Evolutionary conservation across 2,113 vertebrate species (phyloP).

Genomic region (Mus spicilegus): DNA sequence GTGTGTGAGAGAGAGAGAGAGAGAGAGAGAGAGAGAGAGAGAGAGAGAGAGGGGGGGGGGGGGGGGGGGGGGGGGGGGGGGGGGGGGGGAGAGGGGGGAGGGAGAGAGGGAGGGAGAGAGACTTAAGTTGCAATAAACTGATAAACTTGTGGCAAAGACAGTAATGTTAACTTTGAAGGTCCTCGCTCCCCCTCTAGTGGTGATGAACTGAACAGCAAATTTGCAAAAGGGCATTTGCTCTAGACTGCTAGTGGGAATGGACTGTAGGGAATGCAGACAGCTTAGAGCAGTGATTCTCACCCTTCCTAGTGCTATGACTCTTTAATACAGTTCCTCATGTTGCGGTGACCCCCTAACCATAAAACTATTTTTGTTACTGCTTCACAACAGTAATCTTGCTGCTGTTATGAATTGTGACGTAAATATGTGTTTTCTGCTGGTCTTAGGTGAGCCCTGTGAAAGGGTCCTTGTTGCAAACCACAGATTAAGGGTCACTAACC

Average conservation of each 20-base stretch:
- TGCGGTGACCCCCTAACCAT: neutral
- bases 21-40: too few relatives aligned
- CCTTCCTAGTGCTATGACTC: neutral
- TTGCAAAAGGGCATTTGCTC: neutral
- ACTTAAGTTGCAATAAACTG: neutral
- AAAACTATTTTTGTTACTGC: neutral
- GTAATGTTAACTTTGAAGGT: neutral
- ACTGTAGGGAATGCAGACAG: accelerated
- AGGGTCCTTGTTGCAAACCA: neutral
- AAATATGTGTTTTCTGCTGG: neutral
- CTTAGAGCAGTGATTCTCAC: neutral
- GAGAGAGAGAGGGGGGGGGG: too few relatives aligned
- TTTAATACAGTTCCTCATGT: neutral
- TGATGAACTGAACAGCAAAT: neutral
- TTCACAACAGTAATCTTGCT: neutral
- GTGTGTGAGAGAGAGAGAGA: neutral
- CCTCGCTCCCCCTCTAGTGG: slow-evolving; percentile 72
- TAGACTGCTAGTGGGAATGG: accelerated
- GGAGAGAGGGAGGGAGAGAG: neutral
- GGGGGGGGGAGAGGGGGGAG: too few relatives aligned
- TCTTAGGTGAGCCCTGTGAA: neutral
- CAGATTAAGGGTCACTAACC: neutral
- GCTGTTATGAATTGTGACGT: neutral
- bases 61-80: too few relatives aligned
- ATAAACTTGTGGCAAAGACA: neutral